phyloP scores from a whole-genome alignment of 1,140 invertebrate genomes.

The Lethocerus indicus region DNA sequence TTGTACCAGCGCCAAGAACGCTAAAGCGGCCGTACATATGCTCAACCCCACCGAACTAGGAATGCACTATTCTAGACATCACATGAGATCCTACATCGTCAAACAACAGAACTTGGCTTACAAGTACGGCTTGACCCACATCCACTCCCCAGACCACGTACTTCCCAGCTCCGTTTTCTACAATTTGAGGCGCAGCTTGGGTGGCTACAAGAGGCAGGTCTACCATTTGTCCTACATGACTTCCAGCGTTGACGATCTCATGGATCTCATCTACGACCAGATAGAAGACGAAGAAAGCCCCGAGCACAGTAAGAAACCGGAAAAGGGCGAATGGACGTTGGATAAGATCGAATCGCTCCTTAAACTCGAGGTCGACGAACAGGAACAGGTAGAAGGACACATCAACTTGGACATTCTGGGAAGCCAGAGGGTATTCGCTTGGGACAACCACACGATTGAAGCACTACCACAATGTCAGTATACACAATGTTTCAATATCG shows the following conservation, averaged over 20 bases:
- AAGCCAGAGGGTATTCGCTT: conserved; percentile 29
- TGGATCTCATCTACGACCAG: conserved; percentile 9
- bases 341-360: conserved; percentile 34
- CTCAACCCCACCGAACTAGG: conserved; percentile 34
- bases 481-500: too few species aligned
- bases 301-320: background rate
- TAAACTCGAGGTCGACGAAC: conserved; percentile 31
- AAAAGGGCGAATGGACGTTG: conserved; percentile 22
- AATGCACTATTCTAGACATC: conserved; percentile 29
- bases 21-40: conserved; percentile 31
- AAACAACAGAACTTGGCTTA: conserved; percentile 28
- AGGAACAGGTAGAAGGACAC: conserved; percentile 35
- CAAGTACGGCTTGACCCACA: conserved; percentile 23
- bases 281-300: background rate
- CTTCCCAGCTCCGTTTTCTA: conserved; percentile 29
- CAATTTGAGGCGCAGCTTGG: conserved; percentile 23
- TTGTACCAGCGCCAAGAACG: conserved; percentile 30
- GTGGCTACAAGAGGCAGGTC: conserved; percentile 26
- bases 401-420: conserved; percentile 26
- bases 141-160: conserved; percentile 35
- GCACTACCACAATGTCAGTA: conserved; percentile 25
- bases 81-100: conserved; percentile 23
- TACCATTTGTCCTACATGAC: conserved; percentile 16
- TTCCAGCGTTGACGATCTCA: conserved; percentile 10
- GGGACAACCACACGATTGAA: conserved; percentile 35